Evolutionary conservation across 2,888 invertebrate species (phyloP), one percentile per base, ranked within the genome.

Genomic region (Nemurella pictetii): DNA sequence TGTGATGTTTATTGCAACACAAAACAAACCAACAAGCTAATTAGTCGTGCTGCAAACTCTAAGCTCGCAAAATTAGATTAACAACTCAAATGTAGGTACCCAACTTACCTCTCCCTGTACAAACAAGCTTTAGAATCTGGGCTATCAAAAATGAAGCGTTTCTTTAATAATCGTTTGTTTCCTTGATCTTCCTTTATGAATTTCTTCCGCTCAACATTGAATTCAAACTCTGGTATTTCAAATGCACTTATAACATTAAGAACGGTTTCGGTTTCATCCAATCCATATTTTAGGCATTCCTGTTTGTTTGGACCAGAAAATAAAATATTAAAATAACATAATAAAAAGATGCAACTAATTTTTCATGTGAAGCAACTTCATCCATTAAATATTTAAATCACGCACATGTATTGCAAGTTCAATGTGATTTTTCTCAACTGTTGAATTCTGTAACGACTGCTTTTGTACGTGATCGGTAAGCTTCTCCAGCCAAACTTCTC

Each of bases 161-260:
- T 27, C 20, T 90, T 89, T 0, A 87, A 87, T 84, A 36, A 77
- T 80, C 36, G 36, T 72, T 25, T 88, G 85, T 92, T 91, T 86
- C 88, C 86, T 87, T 92, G 89, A 15, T 84, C 86, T 78, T 86
- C 86, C 80, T 88, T 88, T n/a, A 93, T 89, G 89, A 97, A 98
- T 89, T 96, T 96, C 88, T 97, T 97, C 84, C 94, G 93, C 85
- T 95, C 95, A n/a, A 91, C 90, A 87, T 96, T 94, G 89, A 95
- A 98, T 20, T 91, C 90, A 83, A 95, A 93, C 89, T 95, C 95
- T 0, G 98, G 98, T 29, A 96, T 93, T 84, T 94, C 93, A 89
- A 96, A 97, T 0, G 96, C 95, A 90, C 95, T 94, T 85, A 98
- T 96, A 0, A 98, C 94, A 88, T 92, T 94, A 26, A 97, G 92